phyloP scores from a whole-genome alignment of 2,797 vertebrate genomes.

The Hydrolagus colliei region DNA sequence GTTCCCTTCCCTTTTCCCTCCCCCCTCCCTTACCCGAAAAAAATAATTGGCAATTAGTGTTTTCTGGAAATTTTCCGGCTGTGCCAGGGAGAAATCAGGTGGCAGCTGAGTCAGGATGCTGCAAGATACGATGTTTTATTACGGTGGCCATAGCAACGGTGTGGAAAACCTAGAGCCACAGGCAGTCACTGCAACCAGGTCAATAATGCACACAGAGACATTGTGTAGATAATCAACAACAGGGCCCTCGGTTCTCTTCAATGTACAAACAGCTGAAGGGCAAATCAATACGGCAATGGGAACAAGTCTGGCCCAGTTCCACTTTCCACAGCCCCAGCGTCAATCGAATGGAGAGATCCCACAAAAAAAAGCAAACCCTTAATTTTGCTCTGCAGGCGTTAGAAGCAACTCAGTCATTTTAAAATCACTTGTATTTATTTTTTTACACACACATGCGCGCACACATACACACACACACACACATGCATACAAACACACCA shows the following conservation, averaged over 20 bases:
- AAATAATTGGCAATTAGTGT: slow-evolving; percentile 37
- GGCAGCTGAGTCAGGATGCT: slow-evolving; percentile 44
- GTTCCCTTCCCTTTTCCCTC: background rate
- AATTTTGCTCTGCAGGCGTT: slow-evolving; percentile 23
- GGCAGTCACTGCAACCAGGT: slow-evolving; percentile 61
- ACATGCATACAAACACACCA: background rate
- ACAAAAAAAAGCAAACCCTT: slow-evolving; percentile 36
- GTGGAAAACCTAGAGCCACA: slow-evolving; percentile 60
- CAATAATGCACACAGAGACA: slow-evolving; percentile 63
- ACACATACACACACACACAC: background rate
- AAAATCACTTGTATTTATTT: background rate
- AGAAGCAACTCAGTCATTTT: background rate
- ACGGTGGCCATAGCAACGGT: slow-evolving; percentile 64
- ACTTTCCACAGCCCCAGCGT: slow-evolving; percentile 48
- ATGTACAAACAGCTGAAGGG: slow-evolving; percentile 61
- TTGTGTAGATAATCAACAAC: slow-evolving; percentile 63
- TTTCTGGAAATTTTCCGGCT: slow-evolving; percentile 40
- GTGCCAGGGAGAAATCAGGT: slow-evolving; percentile 36
- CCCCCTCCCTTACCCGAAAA: slow-evolving; percentile 2
- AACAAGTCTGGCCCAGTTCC: slow-evolving; percentile 54
- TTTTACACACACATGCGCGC: background rate
- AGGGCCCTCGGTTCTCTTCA: slow-evolving; percentile 53
- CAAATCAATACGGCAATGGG: slow-evolving; percentile 61
- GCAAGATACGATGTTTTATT: slow-evolving; percentile 57
- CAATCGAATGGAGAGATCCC: slow-evolving; percentile 42